These are phyloP conservation scores for Megastigmus dorsalis DNA, from an alignment of 2,888 invertebrate species.

Conservation along the genomic window DNA sequence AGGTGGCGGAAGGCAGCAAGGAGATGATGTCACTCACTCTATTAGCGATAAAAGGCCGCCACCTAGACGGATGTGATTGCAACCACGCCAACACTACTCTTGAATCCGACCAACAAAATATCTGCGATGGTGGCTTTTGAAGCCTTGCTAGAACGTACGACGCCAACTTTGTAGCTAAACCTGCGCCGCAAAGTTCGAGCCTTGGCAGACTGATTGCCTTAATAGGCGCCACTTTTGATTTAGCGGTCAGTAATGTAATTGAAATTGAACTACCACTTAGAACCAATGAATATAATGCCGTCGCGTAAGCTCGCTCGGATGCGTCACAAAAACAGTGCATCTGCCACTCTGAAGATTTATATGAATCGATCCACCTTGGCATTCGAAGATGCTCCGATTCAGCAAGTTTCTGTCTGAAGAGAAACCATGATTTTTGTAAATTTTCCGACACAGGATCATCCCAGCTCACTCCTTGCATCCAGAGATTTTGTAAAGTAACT, in stretches of 20 bases:
- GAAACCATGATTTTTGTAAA: neutral
- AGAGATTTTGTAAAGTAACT: neutral
- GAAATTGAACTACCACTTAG: neutral
- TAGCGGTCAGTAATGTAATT: neutral
- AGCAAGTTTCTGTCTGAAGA: neutral
- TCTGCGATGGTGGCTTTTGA: neutral
- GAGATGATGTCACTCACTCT: neutral
- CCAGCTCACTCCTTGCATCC: neutral
- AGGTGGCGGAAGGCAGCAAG: neutral
- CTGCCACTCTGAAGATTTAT: neutral
- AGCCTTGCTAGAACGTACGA: neutral
- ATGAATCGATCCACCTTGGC: neutral
- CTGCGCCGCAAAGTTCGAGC: neutral
- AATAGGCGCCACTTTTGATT: constrained; percentile 4
- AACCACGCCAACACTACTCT: too few relatives aligned
- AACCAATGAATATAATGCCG: neutral
- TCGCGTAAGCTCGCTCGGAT: constrained; percentile 3
- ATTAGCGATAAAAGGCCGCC: neutral
- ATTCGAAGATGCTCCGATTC: neutral
- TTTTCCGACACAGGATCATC: neutral
- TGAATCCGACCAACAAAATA: constrained; percentile 6
- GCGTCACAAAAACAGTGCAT: neutral
- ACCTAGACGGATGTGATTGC: neutral
- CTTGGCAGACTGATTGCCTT: constrained; percentile 3
- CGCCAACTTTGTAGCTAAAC: neutral